phyloP scores from a whole-genome alignment of 1,140 invertebrate genomes.

The Scaptomyza hsui region DNA sequence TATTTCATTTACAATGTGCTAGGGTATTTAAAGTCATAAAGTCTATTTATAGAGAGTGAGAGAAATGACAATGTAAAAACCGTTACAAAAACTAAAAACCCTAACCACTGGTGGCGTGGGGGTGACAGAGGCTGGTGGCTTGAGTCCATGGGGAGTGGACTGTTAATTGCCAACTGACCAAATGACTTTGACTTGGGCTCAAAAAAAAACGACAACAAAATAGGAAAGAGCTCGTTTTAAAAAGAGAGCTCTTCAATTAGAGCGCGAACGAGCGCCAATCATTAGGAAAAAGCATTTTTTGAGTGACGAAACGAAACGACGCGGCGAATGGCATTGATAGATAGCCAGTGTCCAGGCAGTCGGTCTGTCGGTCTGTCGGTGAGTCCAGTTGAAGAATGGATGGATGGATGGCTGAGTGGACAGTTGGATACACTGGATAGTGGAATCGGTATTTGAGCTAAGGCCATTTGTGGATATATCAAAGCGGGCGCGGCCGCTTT shows the following conservation, averaged over 20 bases:
- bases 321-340: not conserved
- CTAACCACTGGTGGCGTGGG: not conserved
- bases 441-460: slow-evolving; percentile 59
- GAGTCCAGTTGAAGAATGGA: slow-evolving; percentile 30
- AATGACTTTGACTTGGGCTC: slow-evolving; percentile 13
- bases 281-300: slow-evolving; percentile 42
- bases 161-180: slow-evolving; percentile 35
- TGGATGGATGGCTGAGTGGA: slow-evolving; percentile 43
- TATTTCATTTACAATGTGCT: not conserved
- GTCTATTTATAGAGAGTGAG: slow-evolving; percentile 6
- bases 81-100: slow-evolving; percentile 8
- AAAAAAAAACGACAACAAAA: not conserved
- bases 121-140: not conserved
- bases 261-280: slow-evolving; percentile 39
- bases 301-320: not conserved
- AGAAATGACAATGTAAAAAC: slow-evolving; percentile 6
- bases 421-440: slow-evolving; percentile 43
- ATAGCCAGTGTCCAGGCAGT: no score
- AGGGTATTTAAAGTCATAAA: not conserved
- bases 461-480: slow-evolving; percentile 75
- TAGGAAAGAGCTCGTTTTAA: not conserved
- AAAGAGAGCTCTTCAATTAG: slow-evolving; percentile 39
- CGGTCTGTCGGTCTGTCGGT: not conserved
- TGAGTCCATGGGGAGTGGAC: slow-evolving; percentile 2
- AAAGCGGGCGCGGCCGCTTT: slow-evolving; percentile 67